These are phyloP conservation scores for Porites cylindrica DNA, from an alignment of 92 coral and sea anemone genomes.

Conservation along the genomic window DNA sequence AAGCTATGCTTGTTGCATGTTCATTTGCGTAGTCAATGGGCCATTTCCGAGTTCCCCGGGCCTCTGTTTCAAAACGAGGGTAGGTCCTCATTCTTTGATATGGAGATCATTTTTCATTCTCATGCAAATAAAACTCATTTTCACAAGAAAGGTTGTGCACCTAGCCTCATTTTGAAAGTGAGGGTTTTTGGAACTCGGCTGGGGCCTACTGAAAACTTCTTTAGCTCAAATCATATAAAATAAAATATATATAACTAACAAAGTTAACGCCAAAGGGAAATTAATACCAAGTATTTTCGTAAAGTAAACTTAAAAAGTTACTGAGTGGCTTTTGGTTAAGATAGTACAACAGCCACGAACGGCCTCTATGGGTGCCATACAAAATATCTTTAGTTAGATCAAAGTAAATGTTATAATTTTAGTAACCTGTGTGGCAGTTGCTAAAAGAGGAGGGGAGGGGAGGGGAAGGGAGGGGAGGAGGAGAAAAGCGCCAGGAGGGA, in stretches of 20 bases:
- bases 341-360: neutral
- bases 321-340: neutral
- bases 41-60: neutral
- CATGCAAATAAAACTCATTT: no score
- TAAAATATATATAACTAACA: neutral
- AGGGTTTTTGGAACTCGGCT: neutral
- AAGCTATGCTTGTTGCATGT: neutral
- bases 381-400: neutral
- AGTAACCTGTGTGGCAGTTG: no score
- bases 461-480: no score
- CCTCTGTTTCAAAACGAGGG: no score
- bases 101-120: no score
- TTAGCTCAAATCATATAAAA: neutral
- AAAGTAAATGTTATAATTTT: neutral
- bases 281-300: conserved; percentile 34
- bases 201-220: neutral
- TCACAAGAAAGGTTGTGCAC: no score
- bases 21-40: neutral
- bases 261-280: neutral
- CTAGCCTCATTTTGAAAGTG: no score
- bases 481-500: no score
- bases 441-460: no score
- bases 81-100: no score
- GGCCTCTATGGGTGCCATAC: conserved; percentile 46
- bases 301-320: conserved; percentile 30